Evolutionary conservation across 2,113 vertebrate genomes (phyloP), one percentile per base, ranked within the genome.

Genomic region (Paraplagusia blochii): DNA sequence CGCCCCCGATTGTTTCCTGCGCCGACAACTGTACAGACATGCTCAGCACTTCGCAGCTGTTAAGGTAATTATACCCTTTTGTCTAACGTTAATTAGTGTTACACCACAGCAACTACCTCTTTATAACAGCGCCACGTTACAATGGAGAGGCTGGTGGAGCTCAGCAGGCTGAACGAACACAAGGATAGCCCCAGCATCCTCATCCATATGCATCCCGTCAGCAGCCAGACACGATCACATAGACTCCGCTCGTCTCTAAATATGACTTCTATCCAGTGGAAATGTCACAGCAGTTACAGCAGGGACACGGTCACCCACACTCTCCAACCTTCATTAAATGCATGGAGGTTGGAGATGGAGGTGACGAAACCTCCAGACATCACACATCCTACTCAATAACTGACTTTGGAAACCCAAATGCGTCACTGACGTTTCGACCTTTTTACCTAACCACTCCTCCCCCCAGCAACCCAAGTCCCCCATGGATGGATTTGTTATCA

Each of bases 21-120:
- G 88, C 86, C 82, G 89, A 89, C 81, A 88, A 77, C 74, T 64
- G 72, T 74, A 57, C 67, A 85, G 85, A 85, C 72, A 86, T 83
- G 85, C 66, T 78, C 80, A 66, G 66, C 66, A 70, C 71, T 48
- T 43, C 71, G 79, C 83, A 74, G 79, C 80, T 80, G 74, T 78
- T 91, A 89, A 78, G 87, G 48, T 15, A 9, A 40, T 12, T 53
- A 16, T 13, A 8, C 7, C 42, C 48, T 54, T 48, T 45, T 63
- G 16, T 22, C 17, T 47, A 19, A 46, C n/a, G 16, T 9, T 36
- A 4, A 16, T 48, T 7, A 29, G 0, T 19, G 2, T 2, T 22
- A 29, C 13, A 33, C 22, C 29, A 12, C 18, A 18, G 45, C 10
- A 47, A 29, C 38, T 11, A 8, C 45, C 16, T 7, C 11, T 11